phyloP scores from a whole-genome alignment of 2,888 invertebrate genomes.

The Polymixis lichenea region DNA sequence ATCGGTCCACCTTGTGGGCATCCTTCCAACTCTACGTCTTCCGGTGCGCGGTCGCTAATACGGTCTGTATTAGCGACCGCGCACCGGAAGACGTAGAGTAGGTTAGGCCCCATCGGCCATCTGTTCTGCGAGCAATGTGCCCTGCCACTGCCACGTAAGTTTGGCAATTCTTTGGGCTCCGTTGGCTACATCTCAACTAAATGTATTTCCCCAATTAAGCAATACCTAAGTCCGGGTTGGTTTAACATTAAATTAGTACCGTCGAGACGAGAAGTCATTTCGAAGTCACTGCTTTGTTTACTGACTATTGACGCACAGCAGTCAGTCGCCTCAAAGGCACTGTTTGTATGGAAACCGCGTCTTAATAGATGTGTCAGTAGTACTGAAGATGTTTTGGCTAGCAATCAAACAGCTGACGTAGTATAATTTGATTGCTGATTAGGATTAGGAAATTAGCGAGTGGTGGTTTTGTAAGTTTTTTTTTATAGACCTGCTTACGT shows the following conservation, averaged over 20 bases:
- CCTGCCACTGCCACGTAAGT: too few relatives aligned
- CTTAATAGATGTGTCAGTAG: constrained; percentile 22
- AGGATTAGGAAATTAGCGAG: constrained; percentile 2
- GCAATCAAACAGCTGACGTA: constrained; percentile 31
- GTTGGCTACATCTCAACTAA: neutral
- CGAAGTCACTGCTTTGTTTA: constrained; percentile 22
- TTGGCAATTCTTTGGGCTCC: too few relatives aligned
- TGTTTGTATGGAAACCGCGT: constrained; percentile 25
- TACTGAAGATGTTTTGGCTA: constrained; percentile 41
- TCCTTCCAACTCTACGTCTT: too few relatives aligned
- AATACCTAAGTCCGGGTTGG: neutral
- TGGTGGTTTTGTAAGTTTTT: too few relatives aligned
- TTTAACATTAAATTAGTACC: constrained; percentile 34
- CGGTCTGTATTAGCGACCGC: too few relatives aligned
- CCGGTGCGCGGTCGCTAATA: too few relatives aligned
- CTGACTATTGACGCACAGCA: constrained; percentile 31
- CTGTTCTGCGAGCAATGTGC: too few relatives aligned
- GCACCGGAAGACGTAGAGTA: too few relatives aligned
- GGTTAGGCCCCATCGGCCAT: too few relatives aligned
- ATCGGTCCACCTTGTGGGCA: too few relatives aligned
- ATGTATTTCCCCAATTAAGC: constrained; percentile 2
- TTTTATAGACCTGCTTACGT: neutral
- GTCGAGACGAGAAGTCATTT: constrained; percentile 4
- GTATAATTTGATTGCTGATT: constrained; percentile 24
- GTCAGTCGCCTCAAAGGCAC: constrained; percentile 17